Percentiles rank a stretch among this genome's conserved stretches.
phyloP scores from a whole-genome alignment of 1,140 invertebrate genomes.

The Ceratosolen solmsi region DNA sequence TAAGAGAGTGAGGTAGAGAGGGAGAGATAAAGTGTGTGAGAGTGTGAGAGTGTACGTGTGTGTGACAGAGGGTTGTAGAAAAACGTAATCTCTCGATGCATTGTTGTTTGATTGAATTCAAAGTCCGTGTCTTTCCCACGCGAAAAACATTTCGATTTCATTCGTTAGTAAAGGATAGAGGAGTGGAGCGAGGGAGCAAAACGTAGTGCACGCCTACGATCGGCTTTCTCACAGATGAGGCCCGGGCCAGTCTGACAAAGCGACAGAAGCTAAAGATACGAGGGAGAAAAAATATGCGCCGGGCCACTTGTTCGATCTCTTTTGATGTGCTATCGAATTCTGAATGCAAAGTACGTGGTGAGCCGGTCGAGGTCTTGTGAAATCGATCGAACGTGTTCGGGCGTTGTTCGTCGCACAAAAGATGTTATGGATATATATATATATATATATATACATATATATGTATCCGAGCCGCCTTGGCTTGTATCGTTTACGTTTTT shows the following conservation, averaged over 20 bases:
- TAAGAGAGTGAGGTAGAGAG: too few relatives aligned
- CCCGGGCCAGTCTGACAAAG: constrained; percentile 14
- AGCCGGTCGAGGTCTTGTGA: constrained; percentile 21
- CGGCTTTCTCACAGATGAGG: not conserved
- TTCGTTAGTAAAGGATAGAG: not conserved
- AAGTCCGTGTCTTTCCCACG: not conserved
- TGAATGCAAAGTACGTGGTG: constrained; percentile 16
- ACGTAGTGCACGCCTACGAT: not conserved
- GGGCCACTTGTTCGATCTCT: constrained; percentile 8
- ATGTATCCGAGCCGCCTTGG: not conserved
- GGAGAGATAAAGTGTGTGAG: too few relatives aligned
- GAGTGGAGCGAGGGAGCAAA: too few relatives aligned
- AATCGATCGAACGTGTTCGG: constrained; percentile 41
- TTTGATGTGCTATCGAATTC: constrained; percentile 51
- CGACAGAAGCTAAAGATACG: constrained; percentile 26
- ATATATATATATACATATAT: not conserved
- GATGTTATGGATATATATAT: constrained; percentile 10
- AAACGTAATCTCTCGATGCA: not conserved
- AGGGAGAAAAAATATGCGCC: constrained; percentile 7
- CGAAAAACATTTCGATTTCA: constrained; percentile 19
- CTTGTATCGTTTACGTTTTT: constrained; percentile 32
- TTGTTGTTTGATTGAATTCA: not conserved
- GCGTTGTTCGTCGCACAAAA: constrained; percentile 24
- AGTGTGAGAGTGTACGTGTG: too few relatives aligned
- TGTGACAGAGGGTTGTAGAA: too few relatives aligned